Conservation (phyloP, 2,888 invertebrate genomes). For the Rhagonycha lutea region DNA sequence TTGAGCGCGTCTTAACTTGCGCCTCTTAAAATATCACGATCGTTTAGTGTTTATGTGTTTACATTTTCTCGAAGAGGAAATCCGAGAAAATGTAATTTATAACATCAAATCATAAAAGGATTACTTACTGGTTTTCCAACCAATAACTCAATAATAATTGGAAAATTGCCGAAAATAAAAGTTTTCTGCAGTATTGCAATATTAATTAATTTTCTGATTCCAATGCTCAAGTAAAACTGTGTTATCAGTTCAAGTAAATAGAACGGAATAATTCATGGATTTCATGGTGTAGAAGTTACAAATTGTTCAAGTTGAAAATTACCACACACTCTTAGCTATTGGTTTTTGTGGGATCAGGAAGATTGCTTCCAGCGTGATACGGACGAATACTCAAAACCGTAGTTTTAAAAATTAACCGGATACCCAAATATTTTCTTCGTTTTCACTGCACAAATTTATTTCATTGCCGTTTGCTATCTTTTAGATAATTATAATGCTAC, state of each 20-base stretch:
- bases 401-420: not conserved
- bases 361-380: not conserved
- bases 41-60: not conserved
- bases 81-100: not conserved
- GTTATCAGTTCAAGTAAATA: not conserved
- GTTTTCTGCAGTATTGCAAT: not conserved
- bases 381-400: not conserved
- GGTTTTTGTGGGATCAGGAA: not conserved
- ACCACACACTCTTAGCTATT: not conserved
- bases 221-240: not conserved
- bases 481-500: not conserved
- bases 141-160: not conserved
- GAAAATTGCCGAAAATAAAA: not conserved
- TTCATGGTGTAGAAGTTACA: not conserved
- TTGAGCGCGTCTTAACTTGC: not conserved
- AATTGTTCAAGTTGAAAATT: not conserved
- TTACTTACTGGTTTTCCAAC: not conserved
- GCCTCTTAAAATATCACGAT: no score
- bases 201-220: not conserved
- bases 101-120: not conserved
- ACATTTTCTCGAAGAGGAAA: not conserved
- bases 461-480: not conserved
- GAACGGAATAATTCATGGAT: not conserved
- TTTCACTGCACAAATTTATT: not conserved
- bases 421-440: not conserved